Percentiles rank a stretch among this genome's conserved stretches.
phyloP scores from a whole-genome alignment of 2,113 vertebrate genomes.

The Tenrec ecaudatus region DNA sequence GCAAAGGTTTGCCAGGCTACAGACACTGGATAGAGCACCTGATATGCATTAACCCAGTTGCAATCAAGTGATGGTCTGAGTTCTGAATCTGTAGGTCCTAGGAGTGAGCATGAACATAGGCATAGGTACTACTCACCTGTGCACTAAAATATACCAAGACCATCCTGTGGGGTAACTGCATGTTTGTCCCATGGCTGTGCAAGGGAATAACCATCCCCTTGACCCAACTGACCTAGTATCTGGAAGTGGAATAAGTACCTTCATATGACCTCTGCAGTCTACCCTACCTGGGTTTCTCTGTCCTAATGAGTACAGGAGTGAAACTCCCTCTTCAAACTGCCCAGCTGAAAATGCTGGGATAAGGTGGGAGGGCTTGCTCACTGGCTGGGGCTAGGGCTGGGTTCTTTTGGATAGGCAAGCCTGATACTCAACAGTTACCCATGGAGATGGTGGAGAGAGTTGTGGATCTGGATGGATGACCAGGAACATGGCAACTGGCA shows the following conservation, averaged over 20 bases:
- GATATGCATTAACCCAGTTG: too few relatives aligned
- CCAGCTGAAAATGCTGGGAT: background rate
- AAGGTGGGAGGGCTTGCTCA: background rate
- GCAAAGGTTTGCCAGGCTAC: rapidly evolving
- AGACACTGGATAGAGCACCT: background rate
- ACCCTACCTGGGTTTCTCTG: background rate
- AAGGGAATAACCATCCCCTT: background rate
- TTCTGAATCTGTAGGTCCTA: too few relatives aligned
- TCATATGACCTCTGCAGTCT: too few relatives aligned
- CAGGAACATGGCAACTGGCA: background rate
- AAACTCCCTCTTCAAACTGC: background rate
- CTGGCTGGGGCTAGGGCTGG: background rate
- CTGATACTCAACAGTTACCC: too few relatives aligned
- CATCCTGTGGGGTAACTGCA: too few relatives aligned
- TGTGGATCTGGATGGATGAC: too few relatives aligned
- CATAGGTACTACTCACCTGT: too few relatives aligned
- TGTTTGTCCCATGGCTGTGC: too few relatives aligned
- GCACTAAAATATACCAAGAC: too few relatives aligned
- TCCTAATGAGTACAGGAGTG: background rate
- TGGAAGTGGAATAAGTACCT: background rate
- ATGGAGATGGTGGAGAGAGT: background rate
- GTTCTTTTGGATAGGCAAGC: background rate
- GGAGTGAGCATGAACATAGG: background rate
- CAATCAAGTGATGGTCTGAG: background rate
- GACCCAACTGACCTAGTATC: background rate